Base-by-base conservation (phyloP, 2,113 vertebrate genomes). In the Myiagra hebetior region DNA sequence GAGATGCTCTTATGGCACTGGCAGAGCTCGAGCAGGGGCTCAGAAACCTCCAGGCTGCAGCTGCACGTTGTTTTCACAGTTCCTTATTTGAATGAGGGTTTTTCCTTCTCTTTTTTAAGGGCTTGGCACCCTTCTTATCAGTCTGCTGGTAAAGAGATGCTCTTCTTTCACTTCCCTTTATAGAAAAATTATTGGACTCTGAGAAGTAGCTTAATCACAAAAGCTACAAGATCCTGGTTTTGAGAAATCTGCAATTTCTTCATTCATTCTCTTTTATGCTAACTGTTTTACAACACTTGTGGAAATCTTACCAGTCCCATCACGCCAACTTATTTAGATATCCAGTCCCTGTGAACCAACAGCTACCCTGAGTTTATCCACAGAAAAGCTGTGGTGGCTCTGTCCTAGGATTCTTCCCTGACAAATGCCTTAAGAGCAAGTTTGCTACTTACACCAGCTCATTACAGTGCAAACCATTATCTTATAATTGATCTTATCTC, bases 401-500 rank as follows among this genome's bases (percentile, higher is more conserved):
- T 81, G 83, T 77, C 77, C 53, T 35, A 70, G 63, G 37, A 56
- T 68, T 41, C 65, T 16, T 88, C 46, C 86, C 89, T 76, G 83
- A 93, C 31, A 90, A 97, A 92, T 79, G 95, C 59, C 62, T 84
- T 52, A 57, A 77, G 30, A 89, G 75, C 37, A 93, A 86, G 53
- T 74, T 95, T 95, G 85, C 95, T 85, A 47, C 89, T 92, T 57
- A 75, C 2, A 24, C 53, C 67, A 67, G 86, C 91, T 97, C 86
- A 89, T 97, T 97, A 93, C 57, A 72, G 94, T 59, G 93, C 73
- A 63, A 94, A 89, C 82, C 85, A 92, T 97, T 97, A 95, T 85
- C 95, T 96, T 96, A 89, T 91, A 98, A 97, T 97, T 96, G 96
- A 97, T 98, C 95, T 96, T 96, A 96, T 88, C 95, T 95, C 52